Evolutionary conservation across 2,113 vertebrate species (phyloP), one percentile per base, ranked within the genome.

Genomic region (Pholis gunnellus): DNA sequence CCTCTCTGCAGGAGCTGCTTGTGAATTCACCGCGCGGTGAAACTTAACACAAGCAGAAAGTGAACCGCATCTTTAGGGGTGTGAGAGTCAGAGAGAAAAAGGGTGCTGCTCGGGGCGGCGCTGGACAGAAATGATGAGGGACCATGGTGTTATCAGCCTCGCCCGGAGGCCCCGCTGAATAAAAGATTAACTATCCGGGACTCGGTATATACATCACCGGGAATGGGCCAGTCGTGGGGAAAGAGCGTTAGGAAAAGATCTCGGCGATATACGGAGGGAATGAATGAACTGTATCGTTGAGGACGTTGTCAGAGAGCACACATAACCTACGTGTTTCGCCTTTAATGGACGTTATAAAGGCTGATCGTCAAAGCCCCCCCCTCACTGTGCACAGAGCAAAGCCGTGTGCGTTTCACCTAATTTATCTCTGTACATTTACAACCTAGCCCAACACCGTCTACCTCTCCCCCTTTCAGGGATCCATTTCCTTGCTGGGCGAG

Each of bases 81-180:
- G 6, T 22, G 38, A 57, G 75, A 59, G n/a, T 9, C 20, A 6
- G 50, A 54, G 9, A 54, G 77, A 60, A 34, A 60, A n/a, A 34
- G 44, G 46, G 50, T 14, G 64, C 9, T 36, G 81, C 48, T 52
- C 50, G 20, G 20, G 52, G 56, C 63, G 27, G 57, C 9, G 36
- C 46, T 31, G 48, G 36, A 67, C 48, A 79, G 79, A 92, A 92
- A 88, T 92, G 86, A 94, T 91, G 91, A 85, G 78, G 70, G 84
- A 72, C 87, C 87, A 82, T 77, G 85, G 60, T 72, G 76, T 87
- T 90, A 90, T 91, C 91, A 80, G 86, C 67, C 70, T 86, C 56
- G 78, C 84, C 90, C 72, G 69, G 77, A 90, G 79, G 83, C 80
- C 22, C 68, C 18, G 46, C 77, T 88, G 92, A 94, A 94, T 93